phyloP scores from a whole-genome alignment of 92 coral and sea anemone species.

The Plumapathes pennacea region DNA sequence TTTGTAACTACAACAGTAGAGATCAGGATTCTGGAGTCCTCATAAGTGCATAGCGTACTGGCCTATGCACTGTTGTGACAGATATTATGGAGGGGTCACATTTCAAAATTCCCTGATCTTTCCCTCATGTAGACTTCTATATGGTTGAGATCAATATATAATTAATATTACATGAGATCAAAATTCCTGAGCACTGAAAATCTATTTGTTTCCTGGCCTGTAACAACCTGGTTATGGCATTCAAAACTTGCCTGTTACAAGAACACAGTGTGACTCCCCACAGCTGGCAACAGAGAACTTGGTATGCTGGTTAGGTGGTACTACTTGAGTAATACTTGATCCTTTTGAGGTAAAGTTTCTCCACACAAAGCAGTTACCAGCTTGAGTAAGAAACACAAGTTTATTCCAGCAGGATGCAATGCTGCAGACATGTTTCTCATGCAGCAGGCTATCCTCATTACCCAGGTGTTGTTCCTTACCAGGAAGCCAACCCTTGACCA shows the following conservation, averaged over 20 bases:
- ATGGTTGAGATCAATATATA: no score
- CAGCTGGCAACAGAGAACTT: conserved; percentile 42
- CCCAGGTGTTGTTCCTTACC: conserved; percentile 25
- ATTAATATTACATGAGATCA: no score
- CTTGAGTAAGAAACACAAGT: conserved; percentile 39
- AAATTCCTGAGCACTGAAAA: no score
- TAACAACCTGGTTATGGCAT: no score
- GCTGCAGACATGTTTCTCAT: conserved; percentile 39
- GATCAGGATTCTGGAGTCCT: no score
- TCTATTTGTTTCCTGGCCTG: no score
- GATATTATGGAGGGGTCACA: no score
- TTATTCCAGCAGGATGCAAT: conserved; percentile 53
- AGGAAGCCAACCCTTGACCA: conserved; percentile 58
- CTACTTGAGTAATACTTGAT: conserved; percentile 21
- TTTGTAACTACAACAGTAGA: no score
- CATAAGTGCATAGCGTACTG: no score
- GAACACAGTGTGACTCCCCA: conserved; percentile 48
- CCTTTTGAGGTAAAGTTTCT: conserved; percentile 27
- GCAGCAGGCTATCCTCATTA: conserved; percentile 28
- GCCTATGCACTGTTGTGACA: no score
- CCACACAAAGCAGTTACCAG: conserved; percentile 59
- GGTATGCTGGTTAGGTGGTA: neutral
- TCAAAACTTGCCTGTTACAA: conserved; percentile 42
- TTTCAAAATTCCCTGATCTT: no score
- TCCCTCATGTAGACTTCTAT: no score